Evolutionary conservation across 2,113 vertebrate species (phyloP).

Genomic region (Silurus glanis): DNA sequence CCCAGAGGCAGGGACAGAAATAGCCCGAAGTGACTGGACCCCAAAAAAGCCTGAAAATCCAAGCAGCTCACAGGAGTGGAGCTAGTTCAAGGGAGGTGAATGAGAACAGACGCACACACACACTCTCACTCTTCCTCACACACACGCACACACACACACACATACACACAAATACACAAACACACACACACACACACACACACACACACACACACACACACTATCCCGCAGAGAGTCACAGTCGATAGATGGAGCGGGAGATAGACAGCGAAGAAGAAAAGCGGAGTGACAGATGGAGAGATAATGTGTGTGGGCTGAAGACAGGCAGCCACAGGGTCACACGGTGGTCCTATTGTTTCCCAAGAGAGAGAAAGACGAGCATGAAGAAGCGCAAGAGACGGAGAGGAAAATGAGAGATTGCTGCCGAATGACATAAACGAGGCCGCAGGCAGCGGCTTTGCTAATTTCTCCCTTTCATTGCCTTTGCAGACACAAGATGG

Average conservation of each 20-base stretch:
- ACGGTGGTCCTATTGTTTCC: conserved; percentile 50
- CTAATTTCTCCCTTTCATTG: conserved; percentile 1
- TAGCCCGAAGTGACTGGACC: conserved; percentile 23
- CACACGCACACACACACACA: conserved; percentile 7
- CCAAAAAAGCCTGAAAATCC: conserved; percentile 27
- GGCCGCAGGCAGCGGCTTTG: conserved; percentile 27
- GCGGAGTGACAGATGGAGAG: conserved; percentile 58
- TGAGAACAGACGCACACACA: conserved; percentile 16
- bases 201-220: conserved; percentile 31
- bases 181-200: conserved; percentile 36
- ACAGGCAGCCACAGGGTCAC: conserved; percentile 47
- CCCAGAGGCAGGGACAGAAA: conserved; percentile 41
- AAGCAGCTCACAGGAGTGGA: conserved; percentile 18
- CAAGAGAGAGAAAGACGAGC: conserved; percentile 29
- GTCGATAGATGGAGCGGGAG: conserved; percentile 53
- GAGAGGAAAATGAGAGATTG: conserved; percentile 12
- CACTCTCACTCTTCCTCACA: conserved; percentile 18
- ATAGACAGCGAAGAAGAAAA: conserved; percentile 54
- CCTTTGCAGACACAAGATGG: not conserved
- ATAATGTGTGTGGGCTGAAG: conserved; percentile 50
- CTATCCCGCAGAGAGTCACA: conserved; percentile 45
- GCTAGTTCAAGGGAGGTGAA: conserved; percentile 42
- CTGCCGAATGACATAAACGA: not conserved
- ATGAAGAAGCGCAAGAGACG: conserved; percentile 25
- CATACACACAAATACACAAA: not conserved